A percentile compares a stretch with the other conserved stretches of the same genome.
Evolutionary conservation across 2,113 vertebrate genomes (phyloP).

Genomic region (Miniopterus natalensis): DNA sequence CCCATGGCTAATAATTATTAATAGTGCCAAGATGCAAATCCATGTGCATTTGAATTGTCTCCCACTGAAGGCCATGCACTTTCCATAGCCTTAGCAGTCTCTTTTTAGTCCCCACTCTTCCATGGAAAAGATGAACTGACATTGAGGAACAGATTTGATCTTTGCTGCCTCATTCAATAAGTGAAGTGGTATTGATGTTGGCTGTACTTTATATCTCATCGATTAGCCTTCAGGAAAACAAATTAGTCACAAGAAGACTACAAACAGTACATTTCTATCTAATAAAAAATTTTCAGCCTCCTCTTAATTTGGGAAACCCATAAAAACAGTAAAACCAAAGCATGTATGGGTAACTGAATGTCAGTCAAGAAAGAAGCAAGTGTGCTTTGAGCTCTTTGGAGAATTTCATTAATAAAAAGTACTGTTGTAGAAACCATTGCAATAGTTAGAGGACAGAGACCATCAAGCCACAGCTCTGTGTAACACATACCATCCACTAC

Average conservation of each 20-base stretch:
- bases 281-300: neutral
- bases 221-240: constrained; percentile 31
- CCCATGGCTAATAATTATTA: neutral
- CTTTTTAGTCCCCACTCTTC: neutral
- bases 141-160: neutral
- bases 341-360: neutral
- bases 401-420: constrained; percentile 25
- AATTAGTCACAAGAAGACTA: neutral
- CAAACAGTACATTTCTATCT: neutral
- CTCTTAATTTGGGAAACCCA: neutral
- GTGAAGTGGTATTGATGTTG: neutral
- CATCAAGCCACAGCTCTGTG: neutral
- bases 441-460: neutral
- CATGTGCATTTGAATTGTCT: neutral
- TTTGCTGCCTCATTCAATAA: constrained; percentile 2
- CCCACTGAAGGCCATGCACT: neutral
- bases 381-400: neutral
- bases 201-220: neutral
- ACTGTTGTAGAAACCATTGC: neutral
- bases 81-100: neutral
- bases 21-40: neutral
- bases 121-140: neutral
- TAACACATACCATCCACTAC: neutral
- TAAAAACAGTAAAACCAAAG: constrained; percentile 40
- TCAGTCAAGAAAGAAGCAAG: neutral